Conservation (phyloP, 2,113 vertebrate genomes). For the Dunckerocampus dactyliophorus region DNA sequence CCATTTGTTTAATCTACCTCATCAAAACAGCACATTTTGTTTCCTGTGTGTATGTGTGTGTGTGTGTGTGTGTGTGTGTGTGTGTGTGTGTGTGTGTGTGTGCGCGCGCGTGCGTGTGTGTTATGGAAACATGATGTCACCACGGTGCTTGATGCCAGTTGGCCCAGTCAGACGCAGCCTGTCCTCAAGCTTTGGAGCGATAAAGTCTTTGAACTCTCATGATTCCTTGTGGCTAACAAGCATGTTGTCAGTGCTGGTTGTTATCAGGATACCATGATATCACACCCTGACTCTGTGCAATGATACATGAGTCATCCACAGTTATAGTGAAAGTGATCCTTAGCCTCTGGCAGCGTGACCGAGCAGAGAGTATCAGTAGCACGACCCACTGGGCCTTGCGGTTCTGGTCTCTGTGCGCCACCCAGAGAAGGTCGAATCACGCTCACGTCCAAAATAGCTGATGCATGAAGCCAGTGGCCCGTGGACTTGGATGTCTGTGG, state of each 20-base stretch:
- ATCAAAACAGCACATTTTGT: neutral
- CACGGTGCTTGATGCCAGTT: slow-evolving; percentile 29
- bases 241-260: neutral
- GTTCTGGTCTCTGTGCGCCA: slow-evolving; percentile 16
- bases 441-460: slow-evolving; percentile 38
- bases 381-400: neutral
- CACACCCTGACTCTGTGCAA: no score
- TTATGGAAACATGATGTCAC: slow-evolving; percentile 36
- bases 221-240: slow-evolving; percentile 22
- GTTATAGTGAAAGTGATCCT: slow-evolving; percentile 2
- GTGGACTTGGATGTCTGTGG: slow-evolving; percentile 35
- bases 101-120: slow-evolving; percentile 6
- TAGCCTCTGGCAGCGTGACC: neutral
- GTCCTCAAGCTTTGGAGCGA: slow-evolving; percentile 26
- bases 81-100: slow-evolving; percentile 9
- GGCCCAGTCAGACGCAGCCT: slow-evolving; percentile 32
- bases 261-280: neutral
- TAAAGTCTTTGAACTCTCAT: slow-evolving; percentile 28
- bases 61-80: slow-evolving; percentile 7
- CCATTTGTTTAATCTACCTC: neutral
- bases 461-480: slow-evolving; percentile 37
- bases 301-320: no score
- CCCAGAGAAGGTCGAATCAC: slow-evolving; percentile 43
- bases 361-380: slow-evolving; percentile 18
- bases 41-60: neutral